phyloP scores from a whole-genome alignment of 64 coral and sea anemone species.

The Actinia tenebrosa region DNA sequence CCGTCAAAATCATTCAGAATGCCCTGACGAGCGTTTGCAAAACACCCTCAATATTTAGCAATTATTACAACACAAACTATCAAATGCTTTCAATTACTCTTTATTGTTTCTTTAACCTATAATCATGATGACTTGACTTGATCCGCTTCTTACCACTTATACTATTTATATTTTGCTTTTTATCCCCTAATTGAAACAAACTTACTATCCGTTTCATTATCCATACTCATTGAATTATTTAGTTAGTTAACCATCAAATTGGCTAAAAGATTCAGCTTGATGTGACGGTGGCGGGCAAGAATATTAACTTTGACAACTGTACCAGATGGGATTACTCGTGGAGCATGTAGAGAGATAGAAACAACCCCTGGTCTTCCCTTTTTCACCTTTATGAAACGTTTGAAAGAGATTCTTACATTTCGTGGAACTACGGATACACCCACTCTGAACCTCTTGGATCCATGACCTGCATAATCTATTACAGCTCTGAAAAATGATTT shows the following conservation, averaged over 20 bases:
- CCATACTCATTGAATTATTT: neutral
- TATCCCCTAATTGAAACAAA: neutral
- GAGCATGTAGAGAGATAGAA: neutral
- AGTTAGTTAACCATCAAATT: neutral
- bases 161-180: no score
- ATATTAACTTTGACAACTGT: neutral
- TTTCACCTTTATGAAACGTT: neutral
- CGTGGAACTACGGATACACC: neutral
- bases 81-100: no score
- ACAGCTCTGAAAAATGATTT: conserved; percentile 10
- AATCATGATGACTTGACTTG: no score
- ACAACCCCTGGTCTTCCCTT: neutral
- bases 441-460: neutral
- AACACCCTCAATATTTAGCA: no score
- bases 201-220: neutral
- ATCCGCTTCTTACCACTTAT: no score
- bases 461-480: neutral
- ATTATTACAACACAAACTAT: no score
- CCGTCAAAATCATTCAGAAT: no score
- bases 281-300: neutral
- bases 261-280: neutral
- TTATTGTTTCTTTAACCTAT: no score
- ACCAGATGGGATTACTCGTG: neutral
- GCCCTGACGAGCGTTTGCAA: no score
- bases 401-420: neutral